phyloP scores from a whole-genome alignment of 1,140 invertebrate species.

The Papilio polyxenes region DNA sequence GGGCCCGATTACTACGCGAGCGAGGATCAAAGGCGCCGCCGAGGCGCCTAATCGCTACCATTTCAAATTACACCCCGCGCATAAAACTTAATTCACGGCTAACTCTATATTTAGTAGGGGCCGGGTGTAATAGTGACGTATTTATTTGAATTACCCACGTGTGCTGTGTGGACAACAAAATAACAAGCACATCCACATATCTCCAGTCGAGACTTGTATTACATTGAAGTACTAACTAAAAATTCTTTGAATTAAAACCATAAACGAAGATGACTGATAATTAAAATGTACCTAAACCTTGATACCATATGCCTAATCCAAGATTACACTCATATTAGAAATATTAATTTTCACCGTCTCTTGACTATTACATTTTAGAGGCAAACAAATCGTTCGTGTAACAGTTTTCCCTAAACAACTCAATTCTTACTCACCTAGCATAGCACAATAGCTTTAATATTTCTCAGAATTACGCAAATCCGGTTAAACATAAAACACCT shows the following conservation, averaged over 20 bases:
- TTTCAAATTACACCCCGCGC: slow-evolving; percentile 62
- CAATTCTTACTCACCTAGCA: background rate
- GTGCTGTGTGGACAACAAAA: background rate
- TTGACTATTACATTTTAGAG: background rate
- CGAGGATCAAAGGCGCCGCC: slow-evolving; percentile 66
- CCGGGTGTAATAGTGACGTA: slow-evolving; percentile 41
- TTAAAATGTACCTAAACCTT: background rate
- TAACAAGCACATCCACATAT: background rate
- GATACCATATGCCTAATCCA: background rate
- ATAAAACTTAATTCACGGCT: slow-evolving; percentile 53
- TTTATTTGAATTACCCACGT: background rate
- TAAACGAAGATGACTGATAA: no score
- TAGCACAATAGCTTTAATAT: background rate
- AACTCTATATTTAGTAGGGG: slow-evolving; percentile 31
- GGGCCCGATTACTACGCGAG: slow-evolving; percentile 58
- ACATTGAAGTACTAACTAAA: no score
- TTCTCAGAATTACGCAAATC: slow-evolving; percentile 1
- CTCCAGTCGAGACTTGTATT: background rate
- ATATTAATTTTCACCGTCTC: background rate
- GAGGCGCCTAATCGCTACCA: slow-evolving; percentile 67
- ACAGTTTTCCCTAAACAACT: background rate
- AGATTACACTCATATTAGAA: background rate
- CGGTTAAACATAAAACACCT: background rate
- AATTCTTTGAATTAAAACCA: no score
- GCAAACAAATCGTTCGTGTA: background rate